A percentile compares a stretch with the other conserved stretches of the same genome.
Evolutionary conservation across 2,113 vertebrate species (phyloP).

Genomic region (Ictalurus furcatus): DNA sequence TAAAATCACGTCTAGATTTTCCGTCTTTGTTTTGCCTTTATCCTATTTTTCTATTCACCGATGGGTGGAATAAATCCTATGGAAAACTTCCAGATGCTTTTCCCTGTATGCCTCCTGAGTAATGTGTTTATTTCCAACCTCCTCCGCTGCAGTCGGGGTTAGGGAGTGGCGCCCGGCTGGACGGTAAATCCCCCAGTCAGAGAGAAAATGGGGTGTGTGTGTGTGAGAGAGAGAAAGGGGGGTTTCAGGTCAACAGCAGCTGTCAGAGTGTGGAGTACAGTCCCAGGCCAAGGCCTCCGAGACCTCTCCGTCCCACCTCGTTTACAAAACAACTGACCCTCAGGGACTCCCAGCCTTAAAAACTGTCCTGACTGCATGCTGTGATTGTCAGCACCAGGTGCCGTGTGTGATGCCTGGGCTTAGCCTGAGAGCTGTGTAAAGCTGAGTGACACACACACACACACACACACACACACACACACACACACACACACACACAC

Average conservation of each 20-base stretch:
- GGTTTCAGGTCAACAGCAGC: conserved; percentile 72
- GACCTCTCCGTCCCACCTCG: conserved; percentile 49
- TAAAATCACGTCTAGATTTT: conserved; percentile 78
- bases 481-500: conserved; percentile 37
- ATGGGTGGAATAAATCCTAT: conserved; percentile 77
- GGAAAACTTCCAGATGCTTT: conserved; percentile 59
- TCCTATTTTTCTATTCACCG: conserved; percentile 81
- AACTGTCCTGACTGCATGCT: conserved; percentile 4
- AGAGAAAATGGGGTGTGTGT: conserved; percentile 38
- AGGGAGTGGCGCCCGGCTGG: conserved; percentile 47
- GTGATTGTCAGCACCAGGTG: conserved; percentile 56
- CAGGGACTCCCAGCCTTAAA: conserved; percentile 40
- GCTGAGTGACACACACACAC: conserved; percentile 51
- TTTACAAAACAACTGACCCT: conserved; percentile 46
- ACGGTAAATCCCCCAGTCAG: conserved; percentile 51
- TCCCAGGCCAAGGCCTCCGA: conserved; percentile 67
- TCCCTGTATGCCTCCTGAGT: conserved; percentile 40
- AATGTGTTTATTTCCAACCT: conserved; percentile 56
- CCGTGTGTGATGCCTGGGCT: conserved; percentile 37
- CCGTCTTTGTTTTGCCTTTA: conserved; percentile 76
- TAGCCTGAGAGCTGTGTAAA: conserved; percentile 57
- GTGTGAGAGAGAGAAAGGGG: background rate
- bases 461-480: conserved; percentile 38
- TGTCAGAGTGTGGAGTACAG: conserved; percentile 72
- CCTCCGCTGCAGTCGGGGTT: conserved; percentile 35